A percentile compares a stretch with the other conserved stretches of the same genome.
phyloP scores from a whole-genome alignment of 2,797 vertebrate species.

The Argyrosomus regius region DNA sequence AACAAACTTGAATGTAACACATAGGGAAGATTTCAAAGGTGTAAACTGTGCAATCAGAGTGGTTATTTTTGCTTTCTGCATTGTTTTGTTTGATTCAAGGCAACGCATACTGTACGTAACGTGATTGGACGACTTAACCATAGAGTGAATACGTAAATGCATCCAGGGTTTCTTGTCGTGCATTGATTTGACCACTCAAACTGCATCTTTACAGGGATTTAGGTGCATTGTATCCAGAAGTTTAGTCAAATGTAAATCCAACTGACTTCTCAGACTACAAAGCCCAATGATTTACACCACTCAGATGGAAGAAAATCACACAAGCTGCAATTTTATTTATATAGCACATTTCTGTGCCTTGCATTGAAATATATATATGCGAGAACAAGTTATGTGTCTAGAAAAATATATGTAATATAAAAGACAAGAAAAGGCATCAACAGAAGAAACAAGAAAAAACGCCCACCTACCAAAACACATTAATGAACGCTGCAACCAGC shows the following conservation, averaged over 20 bases:
- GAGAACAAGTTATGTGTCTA: neutral
- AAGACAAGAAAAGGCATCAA: neutral
- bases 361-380: neutral
- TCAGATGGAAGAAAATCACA: conserved; percentile 9
- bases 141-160: neutral
- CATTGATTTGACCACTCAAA: conserved; percentile 40
- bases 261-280: conserved; percentile 20
- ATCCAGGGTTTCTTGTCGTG: conserved; percentile 5
- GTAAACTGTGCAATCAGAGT: neutral
- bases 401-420: neutral
- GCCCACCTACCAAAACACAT: conserved; percentile 1
- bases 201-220: conserved; percentile 2
- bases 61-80: neutral
- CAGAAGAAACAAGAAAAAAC: neutral
- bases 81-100: conserved; percentile 8
- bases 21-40: conserved; percentile 4
- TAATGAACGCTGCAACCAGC: conserved; percentile 1
- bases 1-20: conserved; percentile 28
- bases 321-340: conserved; percentile 3
- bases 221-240: conserved; percentile 12
- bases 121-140: too few species aligned
- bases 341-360: conserved; percentile 3
- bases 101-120: neutral
- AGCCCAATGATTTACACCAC: conserved; percentile 7
- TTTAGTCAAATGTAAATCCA: conserved; percentile 35